Percentiles rank a stretch among this genome's conserved stretches.
phyloP scores from a whole-genome alignment of 2,888 invertebrate species.

The Ormyrus labotus region DNA sequence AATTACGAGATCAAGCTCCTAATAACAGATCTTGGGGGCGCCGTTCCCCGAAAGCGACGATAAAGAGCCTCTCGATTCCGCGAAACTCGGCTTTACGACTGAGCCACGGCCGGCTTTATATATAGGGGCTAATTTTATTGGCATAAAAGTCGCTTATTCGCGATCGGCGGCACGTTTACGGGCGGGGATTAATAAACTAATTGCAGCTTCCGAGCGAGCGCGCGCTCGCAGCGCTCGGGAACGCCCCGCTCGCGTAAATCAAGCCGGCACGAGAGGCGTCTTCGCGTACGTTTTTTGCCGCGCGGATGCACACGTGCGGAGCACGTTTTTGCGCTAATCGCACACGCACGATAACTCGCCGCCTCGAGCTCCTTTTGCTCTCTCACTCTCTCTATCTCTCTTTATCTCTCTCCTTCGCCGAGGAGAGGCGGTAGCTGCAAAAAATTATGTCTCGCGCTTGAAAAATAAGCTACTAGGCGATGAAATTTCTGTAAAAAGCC shows the following conservation, averaged over 20 bases:
- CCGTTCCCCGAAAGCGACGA: neutral
- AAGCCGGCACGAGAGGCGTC: constrained; percentile 55
- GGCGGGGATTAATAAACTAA: constrained; percentile 73
- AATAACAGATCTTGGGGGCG: constrained; percentile 35
- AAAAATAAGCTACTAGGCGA: neutral
- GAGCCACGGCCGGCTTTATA: constrained; percentile 14
- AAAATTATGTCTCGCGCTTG: neutral
- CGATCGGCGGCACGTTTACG: constrained; percentile 9
- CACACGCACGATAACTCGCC: constrained; percentile 53
- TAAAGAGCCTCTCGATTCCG: constrained; percentile 18
- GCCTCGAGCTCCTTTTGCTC: constrained; percentile 24
- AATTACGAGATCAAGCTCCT: constrained; percentile 4
- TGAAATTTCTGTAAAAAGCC: constrained; percentile 14
- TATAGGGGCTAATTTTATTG: constrained; percentile 40
- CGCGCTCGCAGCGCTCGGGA: constrained; percentile 58
- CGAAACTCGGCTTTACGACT: constrained; percentile 40
- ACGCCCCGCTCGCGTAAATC: constrained; percentile 73
- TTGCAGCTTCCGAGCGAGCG: constrained; percentile 70
- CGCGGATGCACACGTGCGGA: constrained; percentile 44
- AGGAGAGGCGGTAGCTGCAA: no score
- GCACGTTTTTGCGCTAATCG: constrained; percentile 57
- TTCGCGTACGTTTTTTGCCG: constrained; percentile 38
- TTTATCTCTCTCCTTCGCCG: neutral
- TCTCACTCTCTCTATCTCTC: constrained; percentile 15
- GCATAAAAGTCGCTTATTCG: constrained; percentile 36